These are phyloP conservation scores for Sphaeramia orbicularis DNA, from an alignment of 2,797 vertebrate genomes.

Conservation along the genomic window DNA sequence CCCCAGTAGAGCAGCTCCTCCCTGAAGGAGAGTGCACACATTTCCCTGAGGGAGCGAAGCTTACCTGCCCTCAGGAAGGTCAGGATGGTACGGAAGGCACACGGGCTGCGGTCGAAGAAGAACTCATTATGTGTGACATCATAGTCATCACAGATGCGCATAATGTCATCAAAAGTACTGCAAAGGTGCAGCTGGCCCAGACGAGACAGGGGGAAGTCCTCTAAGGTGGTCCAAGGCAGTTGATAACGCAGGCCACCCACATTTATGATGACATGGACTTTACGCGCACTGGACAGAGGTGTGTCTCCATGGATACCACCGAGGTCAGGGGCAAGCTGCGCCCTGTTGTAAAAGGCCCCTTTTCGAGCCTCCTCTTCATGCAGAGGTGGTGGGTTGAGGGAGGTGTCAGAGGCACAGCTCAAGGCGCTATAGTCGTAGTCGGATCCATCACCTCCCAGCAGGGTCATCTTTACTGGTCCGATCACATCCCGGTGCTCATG, in stretches of 20 bases:
- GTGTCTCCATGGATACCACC: slow-evolving; percentile 48
- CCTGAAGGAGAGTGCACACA: slow-evolving; percentile 96
- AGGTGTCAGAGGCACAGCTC: slow-evolving; percentile 93
- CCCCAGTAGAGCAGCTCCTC: slow-evolving; percentile 99
- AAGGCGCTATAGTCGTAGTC: slow-evolving; percentile 98
- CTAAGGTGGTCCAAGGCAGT: slow-evolving; percentile 96
- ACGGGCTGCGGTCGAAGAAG: slow-evolving; percentile 98
- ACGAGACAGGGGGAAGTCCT: slow-evolving; percentile 95
- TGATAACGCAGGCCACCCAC: slow-evolving; percentile 96
- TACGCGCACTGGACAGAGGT: slow-evolving; percentile 82
- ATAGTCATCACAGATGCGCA: slow-evolving; percentile 95
- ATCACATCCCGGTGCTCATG: slow-evolving; percentile 87
- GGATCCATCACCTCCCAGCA: slow-evolving; percentile 95
- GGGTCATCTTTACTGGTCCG: slow-evolving; percentile 91
- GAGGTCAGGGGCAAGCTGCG: slow-evolving; percentile 85
- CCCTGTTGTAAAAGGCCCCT: slow-evolving; percentile 94
- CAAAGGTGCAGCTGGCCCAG: slow-evolving; percentile 94
- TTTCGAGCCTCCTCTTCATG: slow-evolving; percentile 90
- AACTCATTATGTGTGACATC: slow-evolving; percentile 95
- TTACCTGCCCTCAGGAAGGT: slow-evolving; percentile 95
- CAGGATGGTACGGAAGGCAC: slow-evolving; percentile 96
- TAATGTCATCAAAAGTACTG: slow-evolving; percentile 96
- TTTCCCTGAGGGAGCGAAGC: slow-evolving; percentile 92
- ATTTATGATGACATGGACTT: slow-evolving; percentile 94
- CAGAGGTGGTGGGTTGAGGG: slow-evolving; percentile 88